phyloP scores from a whole-genome alignment of 2,888 invertebrate genomes.

The Pyrrhosoma nymphula region DNA sequence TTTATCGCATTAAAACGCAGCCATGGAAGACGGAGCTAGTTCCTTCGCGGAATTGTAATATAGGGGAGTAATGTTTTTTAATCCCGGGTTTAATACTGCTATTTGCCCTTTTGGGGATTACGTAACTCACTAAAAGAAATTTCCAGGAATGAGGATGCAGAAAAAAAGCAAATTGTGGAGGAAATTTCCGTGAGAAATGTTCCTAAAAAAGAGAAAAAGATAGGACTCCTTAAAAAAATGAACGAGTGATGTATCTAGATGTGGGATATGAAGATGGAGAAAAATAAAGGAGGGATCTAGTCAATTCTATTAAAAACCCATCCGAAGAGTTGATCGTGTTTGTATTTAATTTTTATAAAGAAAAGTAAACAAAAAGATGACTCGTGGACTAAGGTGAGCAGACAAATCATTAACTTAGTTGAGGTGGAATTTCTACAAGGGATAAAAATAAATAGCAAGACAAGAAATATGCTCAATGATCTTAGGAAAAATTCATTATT shows the following conservation, averaged over 20 bases:
- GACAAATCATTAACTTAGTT: no score
- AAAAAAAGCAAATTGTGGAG: not conserved
- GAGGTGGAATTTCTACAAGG: no score
- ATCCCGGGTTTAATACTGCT: not conserved
- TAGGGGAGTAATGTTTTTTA: not conserved
- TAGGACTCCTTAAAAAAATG: not conserved
- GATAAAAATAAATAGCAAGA: no score
- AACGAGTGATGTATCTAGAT: not conserved
- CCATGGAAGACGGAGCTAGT: not conserved
- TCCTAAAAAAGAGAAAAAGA: not conserved
- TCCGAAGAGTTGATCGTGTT: not conserved
- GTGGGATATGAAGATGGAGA: no score
- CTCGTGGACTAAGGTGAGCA: no score
- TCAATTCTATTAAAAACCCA: not conserved
- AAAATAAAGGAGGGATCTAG: no score
- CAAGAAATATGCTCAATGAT: no score
- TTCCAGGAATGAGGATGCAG: not conserved
- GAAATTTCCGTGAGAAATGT: not conserved
- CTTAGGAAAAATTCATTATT: no score
- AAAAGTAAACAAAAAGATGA: no score
- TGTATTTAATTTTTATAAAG: no score
- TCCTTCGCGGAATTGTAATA: constrained; percentile 15
- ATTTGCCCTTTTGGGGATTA: not conserved
- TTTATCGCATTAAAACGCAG: constrained; percentile 32
- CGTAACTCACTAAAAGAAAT: not conserved